These are phyloP conservation scores for Baryphthengus martii DNA, from an alignment of 2,113 vertebrate species.

Conservation along the genomic window DNA sequence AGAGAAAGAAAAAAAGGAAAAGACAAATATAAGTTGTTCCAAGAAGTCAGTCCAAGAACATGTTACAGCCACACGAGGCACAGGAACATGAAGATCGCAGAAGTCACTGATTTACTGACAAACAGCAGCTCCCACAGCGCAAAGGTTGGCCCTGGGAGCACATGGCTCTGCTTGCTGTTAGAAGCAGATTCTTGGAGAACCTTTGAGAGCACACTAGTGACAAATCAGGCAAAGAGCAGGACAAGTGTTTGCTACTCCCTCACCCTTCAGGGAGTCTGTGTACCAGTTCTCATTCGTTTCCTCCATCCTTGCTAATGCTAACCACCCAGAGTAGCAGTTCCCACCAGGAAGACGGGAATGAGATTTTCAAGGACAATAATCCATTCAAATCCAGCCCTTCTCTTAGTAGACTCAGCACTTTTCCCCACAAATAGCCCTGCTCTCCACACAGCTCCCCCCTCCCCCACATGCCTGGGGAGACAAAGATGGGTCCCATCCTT, in stretches of 20 bases:
- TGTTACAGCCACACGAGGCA: neutral
- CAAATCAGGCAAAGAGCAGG: neutral
- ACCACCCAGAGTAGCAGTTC: neutral
- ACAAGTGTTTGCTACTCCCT: neutral
- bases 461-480: rapidly evolving
- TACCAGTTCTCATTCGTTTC: neutral
- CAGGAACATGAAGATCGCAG: rapidly evolving
- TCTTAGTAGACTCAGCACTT: neutral
- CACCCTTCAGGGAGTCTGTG: neutral
- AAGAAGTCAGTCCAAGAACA: neutral
- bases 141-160: neutral
- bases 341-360: neutral
- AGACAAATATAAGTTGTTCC: neutral
- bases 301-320: neutral
- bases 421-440: neutral
- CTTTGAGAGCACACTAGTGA: neutral
- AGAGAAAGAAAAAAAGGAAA: neutral
- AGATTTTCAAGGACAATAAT: neutral
- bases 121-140: neutral
- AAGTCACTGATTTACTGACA: neutral
- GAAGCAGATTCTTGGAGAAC: neutral
- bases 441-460: rapidly evolving
- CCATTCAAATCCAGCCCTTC: neutral
- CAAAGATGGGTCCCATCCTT: neutral
- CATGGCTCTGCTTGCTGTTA: neutral